These are phyloP conservation scores for Drosophila fulvimacula DNA, from an alignment of 2,888 invertebrate species.

Conservation along the genomic window DNA sequence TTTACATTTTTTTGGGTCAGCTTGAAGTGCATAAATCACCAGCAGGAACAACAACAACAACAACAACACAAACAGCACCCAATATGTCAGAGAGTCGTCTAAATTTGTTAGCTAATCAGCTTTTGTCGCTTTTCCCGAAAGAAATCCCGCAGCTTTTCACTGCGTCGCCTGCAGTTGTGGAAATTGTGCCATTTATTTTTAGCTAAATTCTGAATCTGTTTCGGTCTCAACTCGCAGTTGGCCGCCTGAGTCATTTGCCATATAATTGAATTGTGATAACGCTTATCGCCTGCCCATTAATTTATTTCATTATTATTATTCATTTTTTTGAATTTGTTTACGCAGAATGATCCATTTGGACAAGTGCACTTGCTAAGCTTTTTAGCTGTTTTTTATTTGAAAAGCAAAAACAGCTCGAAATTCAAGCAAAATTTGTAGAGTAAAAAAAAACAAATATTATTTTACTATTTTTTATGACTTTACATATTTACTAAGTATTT, in stretches of 20 bases:
- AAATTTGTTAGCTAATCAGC: constrained; percentile 80
- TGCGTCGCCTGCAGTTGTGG: constrained; percentile 39
- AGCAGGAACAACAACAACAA: constrained; percentile 11
- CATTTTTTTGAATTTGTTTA: constrained; percentile 1
- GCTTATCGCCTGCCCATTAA: constrained; percentile 13
- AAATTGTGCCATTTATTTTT: constrained; percentile 75
- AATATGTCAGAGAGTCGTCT: constrained; percentile 74
- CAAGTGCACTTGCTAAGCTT: neutral
- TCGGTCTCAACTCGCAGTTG: constrained; percentile 2
- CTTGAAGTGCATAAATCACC: constrained; percentile 72
- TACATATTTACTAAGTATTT: no score
- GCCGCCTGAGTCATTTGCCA: constrained; percentile 10
- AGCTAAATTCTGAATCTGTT: constrained; percentile 24
- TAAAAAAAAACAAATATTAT: no score
- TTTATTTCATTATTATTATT: constrained; percentile 1
- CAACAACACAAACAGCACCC: constrained; percentile 45
- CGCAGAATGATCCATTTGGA: neutral
- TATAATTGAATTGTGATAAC: constrained; percentile 26
- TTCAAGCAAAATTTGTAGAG: no score
- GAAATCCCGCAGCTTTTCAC: constrained; percentile 36
- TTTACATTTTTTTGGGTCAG: constrained; percentile 68
- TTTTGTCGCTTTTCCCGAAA: constrained; percentile 27
- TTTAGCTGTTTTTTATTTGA: neutral
- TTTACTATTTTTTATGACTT: no score
- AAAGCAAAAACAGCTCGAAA: no score